Evolutionary conservation across 2,888 invertebrate genomes (phyloP), one percentile per base, ranked within the genome.

Genomic region (Lathronympha strigana): DNA sequence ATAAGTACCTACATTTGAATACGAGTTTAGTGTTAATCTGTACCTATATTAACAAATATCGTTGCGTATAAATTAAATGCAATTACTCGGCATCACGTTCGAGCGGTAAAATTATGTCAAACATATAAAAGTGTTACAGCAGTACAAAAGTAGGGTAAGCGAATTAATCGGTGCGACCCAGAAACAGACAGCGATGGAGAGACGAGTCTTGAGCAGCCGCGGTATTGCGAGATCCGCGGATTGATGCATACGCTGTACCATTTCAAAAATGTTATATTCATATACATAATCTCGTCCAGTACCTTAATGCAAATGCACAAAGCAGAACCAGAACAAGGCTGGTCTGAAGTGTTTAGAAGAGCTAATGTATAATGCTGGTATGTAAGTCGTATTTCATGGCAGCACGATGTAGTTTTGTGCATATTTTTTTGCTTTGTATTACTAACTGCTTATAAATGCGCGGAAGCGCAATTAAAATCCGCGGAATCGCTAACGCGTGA

Each of bases 111-210:
- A 84, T 82, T 79, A 85, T 84, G 84, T 86, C 87, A 87, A 87
- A 87, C 80, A 82, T 82, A 83, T 84, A 86, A 84, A 84, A 86
- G 82, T 88, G 86, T 86, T 86, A 88, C 86, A 85, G 86, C 80
- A 80, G 81, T 83, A 87, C 82, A 86, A 88, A 90, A 88, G 87
- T 89, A 86, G 90, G 89, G 83, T 90, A 89, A 89, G 86, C 88
- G 84, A 86, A 87, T 87, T 86, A 88, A 84, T 87, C 86, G 76
- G 85, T 78, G 79, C 86, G 90, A 88, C 91, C 90, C 88, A 91
- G 89, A 90, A 90, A 90, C 80, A 79, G 81, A 77, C 78, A 76
- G 76, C 76, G 75, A 77, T 76, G 76, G 74, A 76, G 73, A 76
- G 73, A 70, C 67, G 71, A 74, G 70, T 76, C 74, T 74, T 69